Base-by-base conservation (phyloP, 2,888 invertebrate genomes). In the Parascotia fuliginaria region DNA sequence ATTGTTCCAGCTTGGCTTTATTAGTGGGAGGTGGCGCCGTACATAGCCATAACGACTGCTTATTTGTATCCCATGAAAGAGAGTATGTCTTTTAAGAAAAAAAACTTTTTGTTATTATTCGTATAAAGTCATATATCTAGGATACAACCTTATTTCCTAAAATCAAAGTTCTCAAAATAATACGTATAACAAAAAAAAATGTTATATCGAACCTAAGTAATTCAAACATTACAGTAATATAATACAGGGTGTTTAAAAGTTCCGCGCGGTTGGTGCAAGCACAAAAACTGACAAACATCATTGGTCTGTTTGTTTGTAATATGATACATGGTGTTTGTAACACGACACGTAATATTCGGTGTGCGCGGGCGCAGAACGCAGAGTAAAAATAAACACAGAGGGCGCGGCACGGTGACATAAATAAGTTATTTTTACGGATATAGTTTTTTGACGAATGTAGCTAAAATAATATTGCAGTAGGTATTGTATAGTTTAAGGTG, bases 371-470 rank as follows among this genome's bases (percentile, higher is more conserved):
- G 65, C 45, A 28, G 56, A 50, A 55, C 46, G 52, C 33, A 12
- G 49, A 52, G 55, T 71, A 68, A 42, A 71, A 71, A 71, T 68
- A 71, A 71, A 68, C 55, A 68, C 9, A 65, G 68, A 64, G 62
- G 58, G 65, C 60, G 63, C 56, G 47, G 52, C 42, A 42, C 59
- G 22, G 34, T 32, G 49, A 24, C 63, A 60, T 55, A 70, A 70
- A 66, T 70, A 67, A 51, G 55, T 57, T 44, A 57, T 55, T 52
- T 55, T 59, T 51, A 48, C 48, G 49, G 46, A n/a, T 44, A 43
- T 42, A 47, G 38, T 38, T 52, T 57, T 50, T 48, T 33, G 46
- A 44, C 32, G 15, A 27, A 29, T 44, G 22, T 37, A 29, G 29
- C 15, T 16, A 13, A 15, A 27, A 33, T n/a, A 32, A n/a, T 1